Evolutionary conservation across 2,888 invertebrate species (phyloP).

Genomic region (Papilio demoleus): DNA sequence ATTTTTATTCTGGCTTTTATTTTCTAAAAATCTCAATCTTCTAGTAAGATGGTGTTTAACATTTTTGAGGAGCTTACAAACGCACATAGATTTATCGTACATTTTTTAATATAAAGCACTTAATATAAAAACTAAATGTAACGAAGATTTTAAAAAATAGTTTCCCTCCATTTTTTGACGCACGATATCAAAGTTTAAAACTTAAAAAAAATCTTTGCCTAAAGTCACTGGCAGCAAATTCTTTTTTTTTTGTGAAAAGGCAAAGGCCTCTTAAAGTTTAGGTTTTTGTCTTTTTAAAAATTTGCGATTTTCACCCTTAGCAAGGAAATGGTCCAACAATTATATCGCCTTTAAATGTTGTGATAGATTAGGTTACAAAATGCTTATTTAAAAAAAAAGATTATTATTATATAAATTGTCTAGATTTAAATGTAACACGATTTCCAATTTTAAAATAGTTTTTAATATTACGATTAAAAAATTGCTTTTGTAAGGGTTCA

Average conservation of each 20-base stretch:
- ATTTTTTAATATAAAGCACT: background rate
- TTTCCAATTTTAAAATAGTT: conserved; percentile 22
- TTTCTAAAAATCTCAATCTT: background rate
- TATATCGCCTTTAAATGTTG: conserved; percentile 80
- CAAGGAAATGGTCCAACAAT: conserved; percentile 79
- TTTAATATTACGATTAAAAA: conserved; percentile 12
- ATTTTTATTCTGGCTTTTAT: too few species aligned
- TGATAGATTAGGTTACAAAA: conserved; percentile 61
- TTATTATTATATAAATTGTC: conserved; percentile 34
- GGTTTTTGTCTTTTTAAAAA: background rate
- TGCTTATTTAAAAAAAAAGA: conserved; percentile 44
- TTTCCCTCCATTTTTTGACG: conserved; percentile 27
- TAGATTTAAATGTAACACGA: conserved; percentile 27
- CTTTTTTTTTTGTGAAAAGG: background rate
- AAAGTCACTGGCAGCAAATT: background rate
- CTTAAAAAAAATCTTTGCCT: background rate
- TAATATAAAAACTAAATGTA: too few species aligned
- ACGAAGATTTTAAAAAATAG: background rate
- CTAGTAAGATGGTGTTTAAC: background rate
- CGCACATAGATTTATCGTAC: conserved; percentile 29
- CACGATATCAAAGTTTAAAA: background rate
- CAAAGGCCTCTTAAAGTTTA: background rate
- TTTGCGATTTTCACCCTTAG: conserved; percentile 64
- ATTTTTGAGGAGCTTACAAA: conserved; percentile 38
- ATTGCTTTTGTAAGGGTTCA: conserved; percentile 32